Conservation (phyloP, 2,888 invertebrate species). For the Pseudanteris insignis region DNA sequence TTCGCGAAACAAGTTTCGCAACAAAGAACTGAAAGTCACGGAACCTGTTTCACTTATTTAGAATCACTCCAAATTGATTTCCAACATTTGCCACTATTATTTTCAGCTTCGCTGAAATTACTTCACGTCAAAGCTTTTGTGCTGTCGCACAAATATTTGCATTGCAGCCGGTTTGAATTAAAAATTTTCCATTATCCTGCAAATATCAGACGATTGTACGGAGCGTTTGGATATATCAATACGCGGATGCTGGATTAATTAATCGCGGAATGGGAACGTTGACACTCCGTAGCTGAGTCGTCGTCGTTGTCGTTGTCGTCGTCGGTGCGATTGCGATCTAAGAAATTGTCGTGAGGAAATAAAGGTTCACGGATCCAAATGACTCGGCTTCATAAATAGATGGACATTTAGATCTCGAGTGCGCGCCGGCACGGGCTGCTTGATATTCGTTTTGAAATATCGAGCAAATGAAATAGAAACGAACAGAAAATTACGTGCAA, state of each 20-base stretch:
- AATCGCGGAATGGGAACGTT: slow-evolving; percentile 4
- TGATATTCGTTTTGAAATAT: slow-evolving; percentile 37
- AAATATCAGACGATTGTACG: slow-evolving; percentile 13
- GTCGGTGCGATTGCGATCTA: slow-evolving; percentile 20
- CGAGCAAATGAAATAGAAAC: slow-evolving; percentile 34
- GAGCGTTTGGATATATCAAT: slow-evolving; percentile 17
- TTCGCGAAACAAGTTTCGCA: slow-evolving; percentile 42
- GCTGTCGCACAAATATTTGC: slow-evolving; percentile 15
- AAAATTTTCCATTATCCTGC: slow-evolving; percentile 14
- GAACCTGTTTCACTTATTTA: slow-evolving; percentile 41
- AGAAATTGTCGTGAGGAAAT: slow-evolving; percentile 31
- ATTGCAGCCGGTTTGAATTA: slow-evolving; percentile 9
- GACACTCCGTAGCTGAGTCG: slow-evolving; percentile 4
- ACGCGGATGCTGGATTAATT: slow-evolving; percentile 13
- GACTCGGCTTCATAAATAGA: slow-evolving; percentile 32
- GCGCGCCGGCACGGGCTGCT: slow-evolving; percentile 24
- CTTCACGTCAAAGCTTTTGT: slow-evolving; percentile 22
- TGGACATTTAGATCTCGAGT: slow-evolving; percentile 28
- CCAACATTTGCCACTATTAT: slow-evolving; percentile 34
- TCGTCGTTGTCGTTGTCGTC: background rate
- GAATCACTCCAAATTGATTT: slow-evolving; percentile 40
- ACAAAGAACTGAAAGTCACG: slow-evolving; percentile 42
- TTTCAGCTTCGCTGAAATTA: slow-evolving; percentile 23
- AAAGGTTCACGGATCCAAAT: slow-evolving; percentile 30
- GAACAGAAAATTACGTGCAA: slow-evolving; percentile 37